Base-by-base conservation (phyloP, 2,888 invertebrate genomes). In the Machimus atricapillus region DNA sequence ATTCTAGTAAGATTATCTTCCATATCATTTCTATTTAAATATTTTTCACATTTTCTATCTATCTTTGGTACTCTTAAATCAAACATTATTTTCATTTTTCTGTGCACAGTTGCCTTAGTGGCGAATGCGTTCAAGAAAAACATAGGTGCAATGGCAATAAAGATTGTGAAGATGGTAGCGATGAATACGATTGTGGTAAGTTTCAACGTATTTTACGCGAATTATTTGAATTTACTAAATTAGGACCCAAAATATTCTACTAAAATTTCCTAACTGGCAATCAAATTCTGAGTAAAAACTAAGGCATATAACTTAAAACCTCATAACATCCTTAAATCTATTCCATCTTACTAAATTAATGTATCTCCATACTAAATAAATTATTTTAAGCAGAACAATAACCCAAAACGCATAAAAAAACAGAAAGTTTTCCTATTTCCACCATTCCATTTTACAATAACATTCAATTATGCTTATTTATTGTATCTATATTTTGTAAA, bases 171-270 rank as follows among this genome's bases (percentile, higher is more conserved):
- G 94, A 94, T 89, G 94, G 93, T 40, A 95, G 95, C 90, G 96
- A 96, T 90, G 96, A 96, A 91, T 91, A 91, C 23, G 92, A 93
- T 88, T 96, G 95, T 91, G 93, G 93, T 93, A 93, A 92, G 92
- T 91, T 88, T 83, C 86, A 87, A 86, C 66, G 19, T 66, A 23
- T 14, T 12, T 34, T 31, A 79, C 2, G 12, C 27, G 66, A 66
- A 66, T 8, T 23, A 8, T 23, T 66, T 12, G 1, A 23, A 66
- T 12, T 66, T 19, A 66, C 27, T 23, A 23, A 66, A 19, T 12
- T 66, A 66, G 66, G 66, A 66, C 19, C 66, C 27, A 58, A 58
- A 58, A 23, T 58, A 66, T 66, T 23, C 8, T 66, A 66, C 52
- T 52, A 66, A 66, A 66, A 66, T 66, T 27, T 19, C 9, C 66